phyloP scores from a whole-genome alignment of 2,888 invertebrate genomes.

The Hyalella azteca region DNA sequence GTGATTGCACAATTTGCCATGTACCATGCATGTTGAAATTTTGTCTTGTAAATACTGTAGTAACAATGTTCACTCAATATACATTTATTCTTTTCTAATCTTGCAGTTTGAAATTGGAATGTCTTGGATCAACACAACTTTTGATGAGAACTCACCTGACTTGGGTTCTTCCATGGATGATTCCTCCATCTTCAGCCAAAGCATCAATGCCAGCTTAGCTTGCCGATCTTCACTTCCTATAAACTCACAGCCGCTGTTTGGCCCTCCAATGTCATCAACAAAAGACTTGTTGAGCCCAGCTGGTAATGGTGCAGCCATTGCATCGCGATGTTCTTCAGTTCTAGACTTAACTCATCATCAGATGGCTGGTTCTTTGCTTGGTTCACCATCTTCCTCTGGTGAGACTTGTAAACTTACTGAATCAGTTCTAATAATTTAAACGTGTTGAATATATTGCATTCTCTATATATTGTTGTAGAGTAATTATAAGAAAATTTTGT shows the following conservation, averaged over 20 bases:
- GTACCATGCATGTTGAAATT: no score
- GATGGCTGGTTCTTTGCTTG: neutral
- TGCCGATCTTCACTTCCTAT: neutral
- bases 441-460: no score
- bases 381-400: conserved; percentile 8
- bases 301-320: neutral
- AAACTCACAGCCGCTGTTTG: conserved; percentile 1
- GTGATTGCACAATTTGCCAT: no score
- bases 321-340: neutral
- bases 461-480: no score
- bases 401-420: neutral
- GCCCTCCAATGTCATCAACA: neutral
- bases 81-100: neutral
- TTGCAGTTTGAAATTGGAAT: neutral
- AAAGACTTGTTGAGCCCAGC: neutral
- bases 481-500: no score
- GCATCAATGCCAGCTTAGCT: neutral
- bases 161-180: neutral
- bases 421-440: no score
- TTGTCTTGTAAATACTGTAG: no score
- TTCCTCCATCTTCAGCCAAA: neutral
- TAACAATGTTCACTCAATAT: neutral
- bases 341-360: conserved; percentile 2
- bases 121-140: conserved; percentile 21
- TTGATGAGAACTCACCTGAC: conserved; percentile 12